These are phyloP conservation scores for Samia ricini DNA, from an alignment of 1,140 invertebrate genomes.

Conservation along the genomic window DNA sequence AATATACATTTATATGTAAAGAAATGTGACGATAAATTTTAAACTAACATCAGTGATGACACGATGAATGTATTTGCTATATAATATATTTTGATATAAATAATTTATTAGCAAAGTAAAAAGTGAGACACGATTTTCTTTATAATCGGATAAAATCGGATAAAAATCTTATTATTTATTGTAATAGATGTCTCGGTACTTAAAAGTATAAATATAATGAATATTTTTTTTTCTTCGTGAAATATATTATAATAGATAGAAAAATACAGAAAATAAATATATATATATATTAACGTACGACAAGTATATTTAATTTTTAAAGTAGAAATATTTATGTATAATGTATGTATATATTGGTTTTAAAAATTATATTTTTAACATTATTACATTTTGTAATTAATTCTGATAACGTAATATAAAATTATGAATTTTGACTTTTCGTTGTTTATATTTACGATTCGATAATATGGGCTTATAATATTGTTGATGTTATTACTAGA, in stretches of 20 bases:
- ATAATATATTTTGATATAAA: constrained; percentile 73
- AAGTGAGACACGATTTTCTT: constrained; percentile 24
- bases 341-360: not conserved
- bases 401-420: constrained; percentile 22
- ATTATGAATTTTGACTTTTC: too few relatives aligned
- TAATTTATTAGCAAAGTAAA: constrained; percentile 52
- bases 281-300: constrained; percentile 17
- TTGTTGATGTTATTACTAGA: constrained; percentile 1
- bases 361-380: not conserved
- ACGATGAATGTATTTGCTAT: constrained; percentile 51
- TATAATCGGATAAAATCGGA: constrained; percentile 27
- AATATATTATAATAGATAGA: constrained; percentile 28
- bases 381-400: not conserved
- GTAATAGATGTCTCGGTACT: constrained; percentile 58
- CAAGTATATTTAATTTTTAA: constrained; percentile 42
- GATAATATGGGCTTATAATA: not conserved
- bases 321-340: constrained; percentile 41
- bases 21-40: constrained; percentile 36
- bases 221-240: constrained; percentile 40
- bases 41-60: constrained; percentile 38
- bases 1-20: constrained; percentile 23
- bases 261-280: constrained; percentile 37
- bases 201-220: constrained; percentile 31
- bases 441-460: too few relatives aligned
- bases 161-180: constrained; percentile 4